Evolutionary conservation across 2,797 vertebrate genomes (phyloP).

Genomic region (Hippoglossus hippoglossus): DNA sequence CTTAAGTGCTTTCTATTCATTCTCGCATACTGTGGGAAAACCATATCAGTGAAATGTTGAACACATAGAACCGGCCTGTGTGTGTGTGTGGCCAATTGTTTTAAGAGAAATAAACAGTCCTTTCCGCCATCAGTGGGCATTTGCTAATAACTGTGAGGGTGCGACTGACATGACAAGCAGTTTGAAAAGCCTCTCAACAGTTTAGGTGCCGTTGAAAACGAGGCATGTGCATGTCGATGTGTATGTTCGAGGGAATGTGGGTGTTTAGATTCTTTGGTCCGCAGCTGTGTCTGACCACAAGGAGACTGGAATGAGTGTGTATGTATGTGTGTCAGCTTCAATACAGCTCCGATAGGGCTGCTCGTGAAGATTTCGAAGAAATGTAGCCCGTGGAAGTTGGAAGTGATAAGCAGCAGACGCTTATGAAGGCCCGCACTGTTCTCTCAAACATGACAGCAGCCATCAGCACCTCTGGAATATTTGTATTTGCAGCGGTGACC

Average conservation of each 20-base stretch:
- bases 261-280: constrained; percentile 72
- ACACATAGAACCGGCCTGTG: constrained; percentile 28
- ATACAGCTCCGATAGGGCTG: constrained; percentile 50
- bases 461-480: constrained; percentile 67
- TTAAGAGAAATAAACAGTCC: constrained; percentile 75
- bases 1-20: constrained; percentile 50
- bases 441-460: constrained; percentile 75
- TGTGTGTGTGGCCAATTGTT: constrained; percentile 67
- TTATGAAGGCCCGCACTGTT: constrained; percentile 67
- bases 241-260: constrained; percentile 67
- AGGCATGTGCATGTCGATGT: constrained; percentile 63
- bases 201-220: constrained; percentile 53
- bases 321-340: constrained; percentile 22
- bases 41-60: constrained; percentile 45
- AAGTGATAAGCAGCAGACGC: constrained; percentile 61
- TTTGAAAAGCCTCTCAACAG: constrained; percentile 69
- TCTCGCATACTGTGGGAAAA: constrained; percentile 56
- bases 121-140: constrained; percentile 64
- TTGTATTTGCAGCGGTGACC: constrained; percentile 65
- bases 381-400: constrained; percentile 40
- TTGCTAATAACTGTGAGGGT: constrained; percentile 69
- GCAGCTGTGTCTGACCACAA: constrained; percentile 73
- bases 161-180: constrained; percentile 69
- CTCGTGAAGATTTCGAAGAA: constrained; percentile 64
- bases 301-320: constrained; percentile 36